Base-by-base conservation (phyloP, 2,888 invertebrate genomes). In the Helicoverpa assulta region DNA sequence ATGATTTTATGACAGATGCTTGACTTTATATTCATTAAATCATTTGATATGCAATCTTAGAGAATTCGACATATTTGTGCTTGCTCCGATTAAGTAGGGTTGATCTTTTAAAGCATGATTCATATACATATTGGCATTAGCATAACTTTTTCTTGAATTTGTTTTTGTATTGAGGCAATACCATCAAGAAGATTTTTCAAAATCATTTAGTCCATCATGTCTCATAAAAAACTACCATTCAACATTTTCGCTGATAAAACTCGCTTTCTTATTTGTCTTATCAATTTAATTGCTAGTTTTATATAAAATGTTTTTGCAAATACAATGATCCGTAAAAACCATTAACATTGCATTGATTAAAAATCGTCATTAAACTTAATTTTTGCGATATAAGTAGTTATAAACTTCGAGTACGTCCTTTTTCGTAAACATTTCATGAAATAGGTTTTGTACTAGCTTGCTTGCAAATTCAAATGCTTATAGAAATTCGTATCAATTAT, bases 281-380 rank as follows among this genome's bases (percentile, higher is more conserved):
- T 77, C 73, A 61, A 52, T 59, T 55, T 51, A 19, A 72, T 61
- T 65, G 26, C 53, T 65, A 53, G 51, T 59, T 50, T 16, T 43
- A 37, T 26, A 26, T 33, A 33, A n/a, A 59, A 73, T 66, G 62
- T 78, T 72, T 76, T 40, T 56, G 21, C 51, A 65, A 19, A 37
- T 52, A 33, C 66, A 67, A 26, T 76, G 66, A 61, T 62, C 78
- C 75, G 61, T 73, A 37, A 67, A 66, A 76, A 73, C 62, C 65
- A 78, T 62, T 76, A 59, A 62, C 52, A 18, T 62, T 33, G 51
- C 58, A 50, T 78, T 76, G 66, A 76, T 76, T 76, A 77, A 72
- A 74, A 71, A 65, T 58, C 53, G 54, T 77, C 65, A 65, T 62
- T 55, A 60, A 71, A 71, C 40, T 40, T 50, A n/a, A 77, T 55